phyloP scores from a whole-genome alignment of 2,113 vertebrate species.

The Sebastes schlegelii region DNA sequence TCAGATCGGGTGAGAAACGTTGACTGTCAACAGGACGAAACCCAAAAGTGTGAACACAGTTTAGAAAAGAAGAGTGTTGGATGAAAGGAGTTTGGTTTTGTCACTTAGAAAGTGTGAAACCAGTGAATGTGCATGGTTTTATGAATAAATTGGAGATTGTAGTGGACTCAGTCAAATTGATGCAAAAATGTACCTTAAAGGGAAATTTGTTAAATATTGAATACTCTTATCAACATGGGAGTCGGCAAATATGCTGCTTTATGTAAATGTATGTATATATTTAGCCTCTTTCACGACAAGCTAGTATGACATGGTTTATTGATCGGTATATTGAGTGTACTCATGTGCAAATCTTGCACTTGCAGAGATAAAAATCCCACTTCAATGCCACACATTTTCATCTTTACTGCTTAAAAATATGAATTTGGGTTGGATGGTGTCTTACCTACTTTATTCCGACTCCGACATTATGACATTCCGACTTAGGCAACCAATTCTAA shows the following conservation, averaged over 20 bases:
- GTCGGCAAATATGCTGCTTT: too few species aligned
- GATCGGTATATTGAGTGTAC: not conserved
- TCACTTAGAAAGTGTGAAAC: not conserved
- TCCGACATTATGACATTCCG: not conserved
- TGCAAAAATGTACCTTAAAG: not conserved
- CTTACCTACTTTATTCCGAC: not conserved
- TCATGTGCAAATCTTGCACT: not conserved
- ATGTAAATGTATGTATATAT: too few species aligned
- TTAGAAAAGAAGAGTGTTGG: not conserved
- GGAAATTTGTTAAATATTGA: too few species aligned
- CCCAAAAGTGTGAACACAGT: constrained; percentile 3
- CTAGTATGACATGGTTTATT: too few species aligned
- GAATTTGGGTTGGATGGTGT: not conserved
- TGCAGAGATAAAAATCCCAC: not conserved
- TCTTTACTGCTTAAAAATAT: not conserved
- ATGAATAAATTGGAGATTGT: constrained; percentile 18
- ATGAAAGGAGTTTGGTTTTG: constrained; percentile 8
- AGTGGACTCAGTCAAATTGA: not conserved
- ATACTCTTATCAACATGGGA: too few species aligned
- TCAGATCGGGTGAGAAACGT: constrained; percentile 7
- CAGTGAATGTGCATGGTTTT: not conserved
- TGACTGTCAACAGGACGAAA: not conserved
- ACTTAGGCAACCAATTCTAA: too few species aligned
- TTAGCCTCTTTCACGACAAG: too few species aligned
- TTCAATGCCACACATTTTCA: not conserved